phyloP scores from a whole-genome alignment of 2,113 vertebrate species.

The Acanthisitta chloris region DNA sequence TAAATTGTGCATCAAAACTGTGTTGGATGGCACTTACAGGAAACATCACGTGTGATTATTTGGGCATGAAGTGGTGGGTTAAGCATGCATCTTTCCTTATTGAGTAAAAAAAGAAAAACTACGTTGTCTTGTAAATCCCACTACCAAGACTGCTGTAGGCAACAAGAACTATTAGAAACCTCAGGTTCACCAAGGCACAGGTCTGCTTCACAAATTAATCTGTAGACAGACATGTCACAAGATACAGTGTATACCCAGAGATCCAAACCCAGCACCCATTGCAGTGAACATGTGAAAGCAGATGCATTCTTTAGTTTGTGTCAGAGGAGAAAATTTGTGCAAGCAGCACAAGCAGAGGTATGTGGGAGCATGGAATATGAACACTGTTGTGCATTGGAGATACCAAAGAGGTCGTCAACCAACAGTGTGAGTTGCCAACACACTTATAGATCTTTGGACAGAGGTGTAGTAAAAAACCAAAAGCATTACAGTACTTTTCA shows the following conservation, averaged over 20 bases:
- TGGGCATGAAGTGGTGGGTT: neutral
- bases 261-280: neutral
- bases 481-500: neutral
- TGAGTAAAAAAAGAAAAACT: neutral
- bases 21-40: neutral
- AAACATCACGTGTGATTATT: neutral
- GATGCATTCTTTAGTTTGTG: neutral
- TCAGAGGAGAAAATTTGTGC: neutral
- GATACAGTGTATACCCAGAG: neutral
- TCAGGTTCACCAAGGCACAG: neutral
- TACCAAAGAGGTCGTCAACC: neutral
- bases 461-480: neutral
- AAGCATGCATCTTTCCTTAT: neutral
- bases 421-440: neutral
- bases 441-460: neutral
- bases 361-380: rapidly evolving
- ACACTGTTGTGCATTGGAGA: rapidly evolving
- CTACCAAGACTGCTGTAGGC: neutral
- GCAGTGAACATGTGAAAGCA: neutral
- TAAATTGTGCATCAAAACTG: neutral
- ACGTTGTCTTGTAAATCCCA: neutral
- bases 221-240: neutral
- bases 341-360: neutral
- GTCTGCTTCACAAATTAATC: neutral
- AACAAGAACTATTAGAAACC: neutral